Base-by-base conservation (phyloP, 1,140 invertebrate species). In the Ruditapes philippinarum region DNA sequence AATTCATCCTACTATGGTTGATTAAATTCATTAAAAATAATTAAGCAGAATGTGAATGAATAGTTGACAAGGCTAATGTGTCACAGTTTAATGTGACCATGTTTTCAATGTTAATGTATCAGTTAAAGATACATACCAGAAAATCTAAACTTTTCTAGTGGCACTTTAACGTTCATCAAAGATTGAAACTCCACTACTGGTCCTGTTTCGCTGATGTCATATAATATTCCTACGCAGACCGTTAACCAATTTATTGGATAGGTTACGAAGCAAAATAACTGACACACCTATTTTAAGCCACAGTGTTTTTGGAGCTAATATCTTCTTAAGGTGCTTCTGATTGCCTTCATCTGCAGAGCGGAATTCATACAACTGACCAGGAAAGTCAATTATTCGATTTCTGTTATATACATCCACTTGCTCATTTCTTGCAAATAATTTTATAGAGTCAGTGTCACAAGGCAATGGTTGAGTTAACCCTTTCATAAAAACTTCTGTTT, bases 361-460 rank as follows among this genome's bases (percentile, higher is more conserved):
- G 31, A 28, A 60, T 62, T 82, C 51, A 82, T 38, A 62, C 22
- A 82, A 22, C n/a, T 31, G 17, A 19, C 79, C 79, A 17, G 28
- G 54, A 31, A 62, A 62, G 31, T 60, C 25, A 5, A 82, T 22
- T 22, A 89, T 17, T 73, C 19, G 7, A 49, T 49, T 49, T 49
- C 80, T 57, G 49, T 89, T 89, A 42, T 57, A 89, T 12, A 49
- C 4, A 62, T 89, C 88, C 14, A 83, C 88, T 82, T 62, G 42
- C 0, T 40, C 68, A 89, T 89, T 89, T 82, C 79, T 82, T 4
- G 80, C 78, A 68, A 83, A 89, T 42, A 89, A 76, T 49, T 89
- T 57, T 12, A 89, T 28, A 25, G 36, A 4, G n/a, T 70, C 28
- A 31, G 14, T 9, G 14, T 17, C 22, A 12, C 65, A 42, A n/a